Base-by-base conservation (phyloP, 2,113 vertebrate genomes). In the Apaloderma vittatum region DNA sequence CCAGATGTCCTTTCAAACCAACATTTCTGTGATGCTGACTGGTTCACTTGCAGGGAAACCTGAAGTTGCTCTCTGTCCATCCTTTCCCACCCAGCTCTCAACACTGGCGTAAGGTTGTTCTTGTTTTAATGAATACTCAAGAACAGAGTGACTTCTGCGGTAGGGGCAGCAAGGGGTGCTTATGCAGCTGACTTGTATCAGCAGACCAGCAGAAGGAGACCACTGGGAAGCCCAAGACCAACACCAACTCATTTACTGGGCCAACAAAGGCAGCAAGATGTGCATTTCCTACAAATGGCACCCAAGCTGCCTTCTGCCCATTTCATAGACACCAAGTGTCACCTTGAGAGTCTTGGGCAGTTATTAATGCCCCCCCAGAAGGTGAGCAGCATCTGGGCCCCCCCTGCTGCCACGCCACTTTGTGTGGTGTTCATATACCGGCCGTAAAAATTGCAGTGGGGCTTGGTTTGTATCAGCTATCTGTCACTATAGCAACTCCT, bases 401-500 rank as follows among this genome's bases (percentile, higher is more conserved):
- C 45, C 65, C 55, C 6, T 12, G 48, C 40, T 5, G 2, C 73
- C 19, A 63, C 55, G 68, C 82, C 30, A 11, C 48, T 27, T 32
- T 4, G 20, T 36, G 57, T n/a, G 52, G 36, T 9, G 46, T 61
- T 95, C 91, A 24, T 92, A 79, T 91, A 59, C 58, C 84, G 76
- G 40, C 87, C 10, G 13, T 15, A 81, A 90, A 89, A 97, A 51
- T 36, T 61, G 24, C 62, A 78, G 76, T 61, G 59, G 93, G 93
- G 71, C 84, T 95, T 32, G 37, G 94, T 97, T 96, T 95, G 96
- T 97, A 94, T 97, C 96, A 94, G 95, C 95, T 94, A 94, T 70
- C 93, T 81, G 97, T 98, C 93, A 46, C 97, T 98, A 98, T 98
- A 97, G 98, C 97, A 98, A 98, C 97, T 82, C 79, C 95, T 93